phyloP scores from a whole-genome alignment of 1,140 invertebrate species.

The Ceratina japonica region DNA sequence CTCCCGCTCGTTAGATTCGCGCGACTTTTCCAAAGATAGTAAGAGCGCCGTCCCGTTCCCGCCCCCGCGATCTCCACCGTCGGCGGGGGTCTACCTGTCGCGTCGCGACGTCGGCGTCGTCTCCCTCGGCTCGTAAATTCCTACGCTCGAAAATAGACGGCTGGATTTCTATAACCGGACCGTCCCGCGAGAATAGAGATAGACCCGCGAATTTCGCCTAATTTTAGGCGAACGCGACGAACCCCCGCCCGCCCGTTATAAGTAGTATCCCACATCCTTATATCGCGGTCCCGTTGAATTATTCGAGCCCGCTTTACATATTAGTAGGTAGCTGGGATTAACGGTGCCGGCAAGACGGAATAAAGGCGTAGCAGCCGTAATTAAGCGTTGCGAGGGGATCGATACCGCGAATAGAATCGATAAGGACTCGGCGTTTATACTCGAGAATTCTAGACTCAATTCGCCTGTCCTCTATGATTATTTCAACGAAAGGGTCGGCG shows the following conservation, averaged over 20 bases:
- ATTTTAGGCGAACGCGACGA: no score
- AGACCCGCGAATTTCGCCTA: no score
- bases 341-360: not conserved
- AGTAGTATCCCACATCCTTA: slow-evolving; percentile 19
- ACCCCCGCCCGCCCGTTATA: not conserved
- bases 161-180: slow-evolving; percentile 48
- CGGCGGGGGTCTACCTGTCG: slow-evolving; percentile 30
- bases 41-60: slow-evolving; percentile 35
- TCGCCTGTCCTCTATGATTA: no score
- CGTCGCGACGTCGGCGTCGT: slow-evolving; percentile 43
- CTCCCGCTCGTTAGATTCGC: slow-evolving; percentile 64
- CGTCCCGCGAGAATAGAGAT: slow-evolving; percentile 52
- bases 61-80: slow-evolving; percentile 36
- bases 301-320: slow-evolving; percentile 22
- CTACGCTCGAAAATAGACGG: slow-evolving; percentile 51
- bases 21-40: slow-evolving; percentile 67
- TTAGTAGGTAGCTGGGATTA: slow-evolving; percentile 6
- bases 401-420: no score
- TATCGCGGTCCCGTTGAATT: slow-evolving; percentile 25
- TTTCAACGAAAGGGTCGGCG: no score
- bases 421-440: not conserved
- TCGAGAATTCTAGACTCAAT: no score
- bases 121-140: slow-evolving; percentile 30
- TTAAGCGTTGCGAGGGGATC: no score
- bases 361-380: not conserved